Percentiles rank a stretch among this genome's conserved stretches.
These are phyloP conservation scores for Theodoxus fluviatilis DNA, from an alignment of 2,888 invertebrate species.

Conservation along the genomic window DNA sequence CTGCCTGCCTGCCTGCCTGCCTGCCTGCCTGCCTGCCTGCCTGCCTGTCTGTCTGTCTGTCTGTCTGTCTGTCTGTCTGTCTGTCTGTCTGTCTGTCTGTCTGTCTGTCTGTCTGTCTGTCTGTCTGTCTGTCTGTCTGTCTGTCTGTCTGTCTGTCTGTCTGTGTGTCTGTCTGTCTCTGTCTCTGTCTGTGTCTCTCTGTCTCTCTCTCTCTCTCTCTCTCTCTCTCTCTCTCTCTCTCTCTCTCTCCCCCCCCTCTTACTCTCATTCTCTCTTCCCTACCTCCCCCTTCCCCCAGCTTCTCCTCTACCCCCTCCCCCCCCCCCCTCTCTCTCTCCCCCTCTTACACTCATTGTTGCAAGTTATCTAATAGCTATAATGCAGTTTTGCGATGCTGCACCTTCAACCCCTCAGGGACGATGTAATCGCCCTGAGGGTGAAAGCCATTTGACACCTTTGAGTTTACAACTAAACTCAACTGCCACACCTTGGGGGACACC, in stretches of 20 bases:
- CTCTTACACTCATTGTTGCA: not conserved
- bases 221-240: not conserved
- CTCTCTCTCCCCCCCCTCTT: not conserved
- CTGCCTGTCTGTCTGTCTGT: not conserved
- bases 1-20: not conserved
- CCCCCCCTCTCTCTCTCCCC: not conserved
- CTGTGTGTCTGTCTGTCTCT: not conserved
- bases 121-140: constrained; percentile 7
- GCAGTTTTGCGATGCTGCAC: too few relatives aligned
- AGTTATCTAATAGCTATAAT: too few relatives aligned
- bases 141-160: not conserved
- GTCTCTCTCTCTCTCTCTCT: not conserved
- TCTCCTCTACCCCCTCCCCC: not conserved
- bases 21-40: not conserved
- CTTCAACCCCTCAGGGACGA: too few relatives aligned
- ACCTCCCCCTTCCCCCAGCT: not conserved
- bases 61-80: not conserved
- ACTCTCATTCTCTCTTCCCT: not conserved
- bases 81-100: constrained; percentile 13
- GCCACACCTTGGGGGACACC: too few relatives aligned
- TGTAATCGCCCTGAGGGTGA: too few relatives aligned
- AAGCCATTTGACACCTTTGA: too few relatives aligned
- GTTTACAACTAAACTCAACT: too few relatives aligned
- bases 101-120: constrained; percentile 5
- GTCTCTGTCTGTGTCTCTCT: too few relatives aligned